Base-by-base conservation (phyloP, 92 coral and sea anemone genomes). In the Porites cylindrica region DNA sequence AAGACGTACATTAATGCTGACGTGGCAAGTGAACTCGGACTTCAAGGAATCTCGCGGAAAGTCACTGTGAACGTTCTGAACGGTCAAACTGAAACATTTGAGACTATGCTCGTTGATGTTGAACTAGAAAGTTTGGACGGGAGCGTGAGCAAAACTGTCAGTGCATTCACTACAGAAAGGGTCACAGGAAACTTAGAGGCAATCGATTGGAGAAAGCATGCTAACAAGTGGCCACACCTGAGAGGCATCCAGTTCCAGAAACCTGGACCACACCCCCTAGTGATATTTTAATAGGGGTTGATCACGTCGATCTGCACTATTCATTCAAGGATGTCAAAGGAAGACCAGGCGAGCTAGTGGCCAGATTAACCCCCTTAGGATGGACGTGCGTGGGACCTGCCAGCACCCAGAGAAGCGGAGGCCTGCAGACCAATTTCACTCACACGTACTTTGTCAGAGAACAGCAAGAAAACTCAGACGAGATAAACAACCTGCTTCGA, bases 251-350 rank as follows among this genome's bases (percentile, higher is more conserved):
- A 29, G 23, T 90, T 90, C 61, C 90, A 83, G 19, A 60, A 80
- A 13, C 82, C 58, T n/a, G n/a, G n/a, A n/a, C n/a, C n/a, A n/a
- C n/a, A n/a, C n/a, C n/a, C n/a, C n/a, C n/a, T n/a, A n/a, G 93
- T 90, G 95, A 90, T 56, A 61, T 92, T 9, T 88, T 91, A 2
- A 89, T 92, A 19, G 91, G 93, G 0, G 60, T 92, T 70, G 91
- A 92, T 70, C 51, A 78, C 29, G 89, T 89, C 1, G 93, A 89
- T 2, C 86, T 92, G 1, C 93, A 85, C 60, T 89, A 85, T 70
- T 89, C 96, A 2, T 3, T 77, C 54, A 19, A 80, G 66, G 93
- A 93, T 71, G 29, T 86, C 18, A 67, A 79, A 70, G 91, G 96
- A 7, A 43, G 63, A 13, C 87, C 91, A 51, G 86, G 91, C 32